Conservation (phyloP, 2,113 vertebrate species). For the Syrmaticus mikado region DNA sequence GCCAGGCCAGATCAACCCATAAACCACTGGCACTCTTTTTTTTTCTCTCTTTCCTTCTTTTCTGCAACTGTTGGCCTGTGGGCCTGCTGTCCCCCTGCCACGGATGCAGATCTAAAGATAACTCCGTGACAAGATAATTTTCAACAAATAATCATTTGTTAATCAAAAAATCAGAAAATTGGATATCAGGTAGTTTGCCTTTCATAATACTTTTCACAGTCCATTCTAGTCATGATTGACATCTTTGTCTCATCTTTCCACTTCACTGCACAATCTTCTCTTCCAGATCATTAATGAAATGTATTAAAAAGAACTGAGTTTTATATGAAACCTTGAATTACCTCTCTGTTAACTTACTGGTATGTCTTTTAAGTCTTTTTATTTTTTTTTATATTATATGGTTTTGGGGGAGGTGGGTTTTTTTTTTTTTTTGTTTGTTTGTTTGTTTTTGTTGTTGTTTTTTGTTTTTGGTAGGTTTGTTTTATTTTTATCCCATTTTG, state of each 20-base stretch:
- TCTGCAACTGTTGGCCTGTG: no score
- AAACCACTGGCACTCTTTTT: no score
- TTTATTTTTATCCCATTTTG: neutral
- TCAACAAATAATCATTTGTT: neutral
- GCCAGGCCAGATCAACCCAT: no score
- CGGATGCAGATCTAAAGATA: no score
- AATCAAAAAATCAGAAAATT: neutral
- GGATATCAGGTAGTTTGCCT: neutral
- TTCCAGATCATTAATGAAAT: slow-evolving; percentile 10
- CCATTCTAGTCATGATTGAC: neutral
- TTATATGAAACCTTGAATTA: neutral
- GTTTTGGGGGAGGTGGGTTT: no score
- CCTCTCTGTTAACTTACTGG: neutral
- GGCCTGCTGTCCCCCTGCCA: no score
- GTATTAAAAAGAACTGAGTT: neutral
- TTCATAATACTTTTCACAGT: neutral
- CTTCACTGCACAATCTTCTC: neutral
- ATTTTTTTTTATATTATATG: neutral
- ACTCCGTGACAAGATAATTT: neutral
- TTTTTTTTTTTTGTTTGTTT: neutral
- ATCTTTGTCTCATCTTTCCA: neutral
- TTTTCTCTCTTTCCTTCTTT: no score
- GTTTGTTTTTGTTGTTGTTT: no score
- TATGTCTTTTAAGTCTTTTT: rapidly evolving
- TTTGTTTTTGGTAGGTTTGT: neutral